phyloP scores from a whole-genome alignment of 2,888 invertebrate species.

The Dusona sp. region DNA sequence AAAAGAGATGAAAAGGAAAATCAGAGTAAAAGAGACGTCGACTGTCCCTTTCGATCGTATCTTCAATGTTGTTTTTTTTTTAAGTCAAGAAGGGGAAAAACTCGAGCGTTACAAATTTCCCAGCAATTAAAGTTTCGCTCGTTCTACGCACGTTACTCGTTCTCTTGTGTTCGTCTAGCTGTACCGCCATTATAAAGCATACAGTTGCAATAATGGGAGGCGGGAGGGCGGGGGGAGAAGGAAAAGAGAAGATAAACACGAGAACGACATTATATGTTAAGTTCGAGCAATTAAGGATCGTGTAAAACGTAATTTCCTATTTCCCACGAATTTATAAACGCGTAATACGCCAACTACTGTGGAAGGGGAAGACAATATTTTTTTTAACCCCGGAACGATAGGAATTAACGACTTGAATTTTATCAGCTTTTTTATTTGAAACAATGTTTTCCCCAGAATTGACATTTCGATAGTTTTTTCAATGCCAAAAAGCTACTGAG shows the following conservation, averaged over 20 bases:
- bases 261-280: constrained; percentile 70
- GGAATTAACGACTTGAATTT: background rate
- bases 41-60: constrained; percentile 68
- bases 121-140: constrained; percentile 68
- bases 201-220: constrained; percentile 3
- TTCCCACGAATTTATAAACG: constrained; percentile 76
- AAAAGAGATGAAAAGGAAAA: constrained; percentile 37
- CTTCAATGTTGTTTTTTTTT: constrained; percentile 27
- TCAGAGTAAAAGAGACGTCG: constrained; percentile 29
- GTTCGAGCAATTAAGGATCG: constrained; percentile 68
- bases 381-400: no score
- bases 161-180: constrained; percentile 11
- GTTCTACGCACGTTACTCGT: constrained; percentile 23
- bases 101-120: constrained; percentile 67
- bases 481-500: no score
- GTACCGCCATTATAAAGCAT: constrained; percentile 9
- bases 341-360: constrained; percentile 50
- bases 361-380: background rate
- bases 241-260: constrained; percentile 45
- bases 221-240: background rate
- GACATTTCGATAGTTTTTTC: background rate
- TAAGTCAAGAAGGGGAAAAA: constrained; percentile 31
- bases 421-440: background rate
- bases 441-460: background rate
- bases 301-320: constrained; percentile 68